Evolutionary conservation across 1,140 invertebrate species (phyloP).

Genomic region (Pemphigus obesinymphae): DNA sequence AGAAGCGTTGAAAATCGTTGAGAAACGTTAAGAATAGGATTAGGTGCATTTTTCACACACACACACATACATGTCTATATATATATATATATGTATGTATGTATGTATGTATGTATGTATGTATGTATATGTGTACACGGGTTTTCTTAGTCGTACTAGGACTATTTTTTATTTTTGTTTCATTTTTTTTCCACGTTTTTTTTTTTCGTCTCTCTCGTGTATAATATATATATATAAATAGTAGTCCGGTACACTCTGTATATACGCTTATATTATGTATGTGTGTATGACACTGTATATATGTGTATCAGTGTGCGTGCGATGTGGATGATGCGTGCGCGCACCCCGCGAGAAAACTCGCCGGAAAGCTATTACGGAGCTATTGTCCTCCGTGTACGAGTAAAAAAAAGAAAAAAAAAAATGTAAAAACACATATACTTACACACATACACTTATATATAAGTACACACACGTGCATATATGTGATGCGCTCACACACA

Average conservation of each 20-base stretch:
- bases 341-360: background rate
- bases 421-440: background rate
- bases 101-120: background rate
- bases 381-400: background rate
- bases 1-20: constrained; percentile 39
- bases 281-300: background rate
- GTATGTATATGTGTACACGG: background rate
- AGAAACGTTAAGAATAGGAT: constrained; percentile 37
- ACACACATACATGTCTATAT: background rate
- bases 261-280: background rate
- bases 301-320: background rate
- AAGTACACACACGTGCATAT: background rate
- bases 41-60: constrained; percentile 31
- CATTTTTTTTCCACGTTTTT: no score
- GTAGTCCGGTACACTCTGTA: no score
- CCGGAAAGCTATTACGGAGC: constrained; percentile 16
- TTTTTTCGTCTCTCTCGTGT: no score
- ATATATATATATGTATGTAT: background rate
- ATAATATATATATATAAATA: background rate
- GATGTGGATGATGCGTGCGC: background rate
- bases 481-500: no score
- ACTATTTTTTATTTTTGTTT: no score
- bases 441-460: background rate
- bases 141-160: no score
- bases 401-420: background rate